A percentile compares a stretch with the other conserved stretches of the same genome.
Evolutionary conservation across 53 echinoderm and acorn worm genomes (phyloP).

Genomic region (Astropecten irregularis): DNA sequence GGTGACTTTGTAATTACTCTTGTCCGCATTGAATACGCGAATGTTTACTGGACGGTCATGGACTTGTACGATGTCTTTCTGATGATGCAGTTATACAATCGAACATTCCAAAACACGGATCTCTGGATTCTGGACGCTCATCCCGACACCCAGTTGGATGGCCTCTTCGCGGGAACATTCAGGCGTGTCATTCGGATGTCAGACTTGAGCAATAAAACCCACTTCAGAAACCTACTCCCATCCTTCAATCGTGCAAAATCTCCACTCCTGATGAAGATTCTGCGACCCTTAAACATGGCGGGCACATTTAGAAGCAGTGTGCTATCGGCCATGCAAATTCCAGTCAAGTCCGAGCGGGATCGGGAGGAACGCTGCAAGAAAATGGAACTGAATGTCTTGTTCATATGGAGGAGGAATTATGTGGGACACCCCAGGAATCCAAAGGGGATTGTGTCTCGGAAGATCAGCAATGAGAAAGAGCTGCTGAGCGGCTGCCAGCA

Average conservation of each 20-base stretch:
- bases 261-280: slow-evolving; percentile 31
- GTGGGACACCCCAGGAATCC: slow-evolving; percentile 48
- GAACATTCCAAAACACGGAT: slow-evolving; percentile 31
- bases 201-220: slow-evolving; percentile 4
- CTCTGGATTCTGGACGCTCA: slow-evolving; percentile 46
- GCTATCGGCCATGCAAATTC: slow-evolving; percentile 3
- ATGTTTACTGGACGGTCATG: slow-evolving; percentile 58
- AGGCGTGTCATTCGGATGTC: slow-evolving; percentile 18
- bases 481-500: neutral
- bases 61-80: slow-evolving; percentile 53
- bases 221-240: slow-evolving; percentile 12
- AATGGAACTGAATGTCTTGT: slow-evolving; percentile 21
- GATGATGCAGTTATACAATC: slow-evolving; percentile 50
- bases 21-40: slow-evolving; percentile 43
- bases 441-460: slow-evolving; percentile 21
- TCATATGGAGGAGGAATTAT: slow-evolving; percentile 52
- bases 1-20: slow-evolving; percentile 54
- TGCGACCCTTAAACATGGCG: slow-evolving; percentile 24
- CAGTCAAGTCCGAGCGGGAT: neutral
- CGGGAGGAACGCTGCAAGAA: slow-evolving; percentile 13
- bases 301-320: slow-evolving; percentile 20
- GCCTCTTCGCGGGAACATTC: slow-evolving; percentile 22
- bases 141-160: slow-evolving; percentile 26
- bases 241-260: slow-evolving; percentile 25
- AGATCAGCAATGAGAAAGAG: slow-evolving; percentile 43